These are phyloP conservation scores for Sphyrna mokarran DNA, from an alignment of 2,113 vertebrate genomes.

Conservation along the genomic window DNA sequence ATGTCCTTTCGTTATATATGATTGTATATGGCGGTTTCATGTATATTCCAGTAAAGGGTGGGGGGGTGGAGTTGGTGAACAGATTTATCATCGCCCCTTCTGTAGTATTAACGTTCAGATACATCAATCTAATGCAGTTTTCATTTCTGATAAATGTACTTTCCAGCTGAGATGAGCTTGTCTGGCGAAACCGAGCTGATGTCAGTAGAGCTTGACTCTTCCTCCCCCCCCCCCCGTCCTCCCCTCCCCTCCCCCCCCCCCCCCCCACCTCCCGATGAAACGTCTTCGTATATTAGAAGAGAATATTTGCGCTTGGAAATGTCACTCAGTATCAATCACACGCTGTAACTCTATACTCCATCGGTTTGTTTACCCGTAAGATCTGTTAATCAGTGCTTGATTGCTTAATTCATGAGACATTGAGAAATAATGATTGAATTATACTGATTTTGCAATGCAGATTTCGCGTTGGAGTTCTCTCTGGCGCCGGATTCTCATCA, in stretches of 20 bases:
- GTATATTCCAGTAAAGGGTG: neutral
- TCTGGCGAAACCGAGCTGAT: slow-evolving; percentile 9
- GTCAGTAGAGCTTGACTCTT: neutral
- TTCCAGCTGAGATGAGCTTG: slow-evolving; percentile 10
- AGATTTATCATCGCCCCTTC: neutral
- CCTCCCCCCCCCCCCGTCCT: neutral
- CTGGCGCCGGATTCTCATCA: slow-evolving; percentile 4
- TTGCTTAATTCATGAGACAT: slow-evolving; percentile 34
- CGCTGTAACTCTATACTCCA: neutral
- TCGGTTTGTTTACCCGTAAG: slow-evolving; percentile 24
- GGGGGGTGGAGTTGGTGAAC: too few relatives aligned
- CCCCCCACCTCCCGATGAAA: neutral
- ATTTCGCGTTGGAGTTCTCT: slow-evolving; percentile 20
- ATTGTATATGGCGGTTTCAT: neutral
- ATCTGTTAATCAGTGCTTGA: slow-evolving; percentile 34
- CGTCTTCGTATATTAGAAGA: neutral
- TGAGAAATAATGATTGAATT: slow-evolving; percentile 35
- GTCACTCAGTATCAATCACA: slow-evolving; percentile 25
- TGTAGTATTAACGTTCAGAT: neutral
- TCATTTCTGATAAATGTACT: neutral
- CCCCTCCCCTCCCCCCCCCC: too few relatives aligned
- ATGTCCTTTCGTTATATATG: neutral
- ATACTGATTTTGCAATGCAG: slow-evolving; percentile 23
- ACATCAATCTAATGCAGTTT: neutral
- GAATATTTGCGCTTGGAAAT: neutral